Evolutionary conservation across 2,797 vertebrate genomes (phyloP), one percentile per base, ranked within the genome.

Genomic region (Alosa sapidissima): DNA sequence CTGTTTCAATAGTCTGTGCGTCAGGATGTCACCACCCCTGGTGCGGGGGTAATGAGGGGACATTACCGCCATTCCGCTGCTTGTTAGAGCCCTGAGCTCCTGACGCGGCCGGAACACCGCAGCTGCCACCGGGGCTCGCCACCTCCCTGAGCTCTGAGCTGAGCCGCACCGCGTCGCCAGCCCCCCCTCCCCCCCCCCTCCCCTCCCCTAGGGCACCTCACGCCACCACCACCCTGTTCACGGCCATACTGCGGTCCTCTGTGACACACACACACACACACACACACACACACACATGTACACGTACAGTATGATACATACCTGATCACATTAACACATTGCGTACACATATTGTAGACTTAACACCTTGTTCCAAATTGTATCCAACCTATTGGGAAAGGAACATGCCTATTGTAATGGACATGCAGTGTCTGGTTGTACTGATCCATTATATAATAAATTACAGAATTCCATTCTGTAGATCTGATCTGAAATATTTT

Each of bases 11-110:
- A 92, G 92, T 91, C 91, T 89, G 91, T 91, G 91, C 91, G 91
- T 93, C 94, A 95, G 95, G 95, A 96, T 96, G 95, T 96, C 95
- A 94, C 95, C 95, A 94, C 94, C 92, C 91, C 89, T 87, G 88
- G 85, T 91, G 89, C 91, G 91, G 90, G 89, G 90, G 92, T 94
- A 94, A 94, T 94, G 93, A 94, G 95, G 91, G 92, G 93, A 93
- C 91, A 91, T 93, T 88, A 92, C 92, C 89, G 85, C 87, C 85
- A 55, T 52, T 88, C 86, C 90, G 86, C 89, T 87, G 89, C 92
- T 87, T 85, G 72, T 93, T 91, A 91, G 92, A 90, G 89, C 88
- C 90, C 87, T 87, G 87, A 88, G 92, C 88, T 90, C 88, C 91
- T 92, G 92, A 91, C 91, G 92, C 91, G 90, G 88, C 87, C 88